These are phyloP conservation scores for Rhorus exstirpatorius DNA, from an alignment of 2,888 invertebrate genomes.

Conservation along the genomic window DNA sequence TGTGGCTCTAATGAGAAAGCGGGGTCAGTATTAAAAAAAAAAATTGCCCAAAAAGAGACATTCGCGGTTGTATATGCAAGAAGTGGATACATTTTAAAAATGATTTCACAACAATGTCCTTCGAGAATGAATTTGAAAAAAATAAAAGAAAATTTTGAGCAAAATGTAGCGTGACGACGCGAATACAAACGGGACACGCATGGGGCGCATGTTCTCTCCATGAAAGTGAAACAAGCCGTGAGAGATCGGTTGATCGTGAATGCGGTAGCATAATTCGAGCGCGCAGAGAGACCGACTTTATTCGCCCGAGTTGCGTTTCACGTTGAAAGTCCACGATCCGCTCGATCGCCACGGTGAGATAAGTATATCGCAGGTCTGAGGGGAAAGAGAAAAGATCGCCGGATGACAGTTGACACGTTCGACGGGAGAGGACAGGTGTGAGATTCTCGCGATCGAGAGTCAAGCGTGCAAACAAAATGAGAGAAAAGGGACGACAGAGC, in stretches of 20 bases:
- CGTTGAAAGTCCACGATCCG: conserved; percentile 41
- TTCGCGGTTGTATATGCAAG: too few species aligned
- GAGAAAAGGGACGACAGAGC: background rate
- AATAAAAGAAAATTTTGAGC: conserved; percentile 3
- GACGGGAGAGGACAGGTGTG: conserved; percentile 64
- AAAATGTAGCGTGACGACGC: conserved; percentile 12
- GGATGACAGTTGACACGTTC: conserved; percentile 67
- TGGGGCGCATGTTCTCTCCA: background rate
- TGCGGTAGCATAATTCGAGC: conserved; percentile 57
- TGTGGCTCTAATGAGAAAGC: too few species aligned
- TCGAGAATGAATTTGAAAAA: too few species aligned
- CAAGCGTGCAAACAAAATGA: conserved; percentile 61
- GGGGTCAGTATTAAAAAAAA: too few species aligned
- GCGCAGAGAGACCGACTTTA: conserved; percentile 59
- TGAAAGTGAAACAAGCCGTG: conserved; percentile 45
- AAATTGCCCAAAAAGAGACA: too few species aligned
- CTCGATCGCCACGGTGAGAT: conserved; percentile 57
- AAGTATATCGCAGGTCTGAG: conserved; percentile 18
- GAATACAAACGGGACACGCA: conserved; percentile 30
- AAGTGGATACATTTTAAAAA: too few species aligned
- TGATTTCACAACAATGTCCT: too few species aligned
- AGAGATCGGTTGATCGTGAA: conserved; percentile 19
- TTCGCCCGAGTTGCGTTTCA: conserved; percentile 38
- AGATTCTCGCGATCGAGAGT: conserved; percentile 37
- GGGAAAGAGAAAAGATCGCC: background rate